Conservation (phyloP, 2,888 invertebrate species). For the Clunio marinus region DNA sequence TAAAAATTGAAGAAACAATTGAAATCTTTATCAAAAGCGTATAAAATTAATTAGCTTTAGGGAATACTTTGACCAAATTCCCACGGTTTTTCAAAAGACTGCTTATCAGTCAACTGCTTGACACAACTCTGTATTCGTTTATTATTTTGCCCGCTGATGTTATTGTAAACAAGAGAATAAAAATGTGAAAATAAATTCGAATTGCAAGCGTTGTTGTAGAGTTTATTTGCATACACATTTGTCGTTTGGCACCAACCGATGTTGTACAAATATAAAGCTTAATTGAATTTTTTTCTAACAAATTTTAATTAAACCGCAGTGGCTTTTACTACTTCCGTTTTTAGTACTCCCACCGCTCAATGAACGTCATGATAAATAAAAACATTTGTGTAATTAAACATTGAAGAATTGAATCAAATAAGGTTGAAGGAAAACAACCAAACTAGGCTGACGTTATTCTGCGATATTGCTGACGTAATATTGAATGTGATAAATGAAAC, state of each 20-base stretch:
- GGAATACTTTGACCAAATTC: too few relatives aligned
- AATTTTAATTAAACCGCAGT: conserved; percentile 32
- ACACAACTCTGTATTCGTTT: background rate
- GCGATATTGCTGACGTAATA: too few relatives aligned
- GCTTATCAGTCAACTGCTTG: too few relatives aligned
- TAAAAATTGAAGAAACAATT: too few relatives aligned
- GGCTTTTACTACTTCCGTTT: background rate
- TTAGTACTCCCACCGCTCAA: background rate
- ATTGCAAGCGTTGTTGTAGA: background rate
- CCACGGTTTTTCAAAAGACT: too few relatives aligned
- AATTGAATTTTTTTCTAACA: conserved; percentile 35
- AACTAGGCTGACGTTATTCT: too few relatives aligned
- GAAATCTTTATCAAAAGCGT: too few relatives aligned
- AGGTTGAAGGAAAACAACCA: too few relatives aligned
- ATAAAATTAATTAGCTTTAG: too few relatives aligned
- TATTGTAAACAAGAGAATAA: background rate
- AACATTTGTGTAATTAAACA: conserved; percentile 1
- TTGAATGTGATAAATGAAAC: too few relatives aligned
- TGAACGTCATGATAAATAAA: background rate
- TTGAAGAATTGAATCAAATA: too few relatives aligned
- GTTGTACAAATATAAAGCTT: conserved; percentile 18
- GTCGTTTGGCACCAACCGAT: background rate
- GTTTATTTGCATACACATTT: conserved; percentile 14
- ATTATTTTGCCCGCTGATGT: background rate
- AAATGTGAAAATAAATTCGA: background rate